Conservation (phyloP, 2,113 vertebrate species). For the Pedionomus torquatus region DNA sequence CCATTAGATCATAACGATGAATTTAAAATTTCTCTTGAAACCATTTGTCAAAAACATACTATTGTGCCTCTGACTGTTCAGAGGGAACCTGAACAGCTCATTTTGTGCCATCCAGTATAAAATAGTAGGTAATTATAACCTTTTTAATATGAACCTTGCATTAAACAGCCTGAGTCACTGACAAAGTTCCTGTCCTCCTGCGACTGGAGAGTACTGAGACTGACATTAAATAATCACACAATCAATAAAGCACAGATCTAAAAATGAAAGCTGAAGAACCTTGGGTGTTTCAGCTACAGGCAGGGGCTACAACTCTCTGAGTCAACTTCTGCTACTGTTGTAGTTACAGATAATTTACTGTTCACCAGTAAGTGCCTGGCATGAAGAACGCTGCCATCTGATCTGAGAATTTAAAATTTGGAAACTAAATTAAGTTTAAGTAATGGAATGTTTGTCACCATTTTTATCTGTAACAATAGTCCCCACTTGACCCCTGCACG, state of each 20-base stretch:
- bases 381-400: background rate
- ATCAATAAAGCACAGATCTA: background rate
- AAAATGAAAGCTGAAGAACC: background rate
- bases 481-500: background rate
- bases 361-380: background rate
- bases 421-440: background rate
- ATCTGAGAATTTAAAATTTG: background rate
- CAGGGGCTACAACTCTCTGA: background rate
- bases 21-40: background rate
- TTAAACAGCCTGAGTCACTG: background rate
- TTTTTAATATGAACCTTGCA: background rate
- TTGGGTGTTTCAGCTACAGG: background rate
- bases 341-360: background rate
- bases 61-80: background rate
- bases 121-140: background rate
- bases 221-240: background rate
- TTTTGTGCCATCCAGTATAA: background rate
- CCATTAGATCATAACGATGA: background rate
- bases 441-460: background rate
- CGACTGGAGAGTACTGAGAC: background rate
- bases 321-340: background rate
- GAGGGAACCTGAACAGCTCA: background rate
- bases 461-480: background rate
- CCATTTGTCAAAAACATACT: background rate
- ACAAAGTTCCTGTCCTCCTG: background rate